phyloP scores from a whole-genome alignment of 1,140 invertebrate genomes.

The Coenobita brevimanus region DNA sequence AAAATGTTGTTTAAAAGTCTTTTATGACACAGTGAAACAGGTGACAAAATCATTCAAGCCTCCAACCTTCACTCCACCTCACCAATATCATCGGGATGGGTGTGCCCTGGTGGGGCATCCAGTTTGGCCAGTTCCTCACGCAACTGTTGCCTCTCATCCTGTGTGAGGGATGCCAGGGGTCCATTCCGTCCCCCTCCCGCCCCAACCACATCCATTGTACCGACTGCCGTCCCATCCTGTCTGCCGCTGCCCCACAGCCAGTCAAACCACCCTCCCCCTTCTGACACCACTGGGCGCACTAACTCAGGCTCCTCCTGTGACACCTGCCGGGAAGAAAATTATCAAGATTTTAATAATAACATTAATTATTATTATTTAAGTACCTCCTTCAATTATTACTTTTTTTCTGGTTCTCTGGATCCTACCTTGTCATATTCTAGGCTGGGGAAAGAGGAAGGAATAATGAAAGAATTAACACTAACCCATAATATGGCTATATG shows the following conservation, averaged over 20 bases:
- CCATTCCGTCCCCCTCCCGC: slow-evolving; percentile 36
- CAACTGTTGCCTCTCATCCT: slow-evolving; percentile 45
- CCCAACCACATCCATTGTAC: slow-evolving; percentile 26
- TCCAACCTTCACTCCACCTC: not conserved
- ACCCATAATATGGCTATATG: too few species aligned
- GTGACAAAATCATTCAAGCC: too few species aligned
- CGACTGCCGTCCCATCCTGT: not conserved
- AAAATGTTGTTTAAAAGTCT: too few species aligned
- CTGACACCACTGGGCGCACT: slow-evolving; percentile 31
- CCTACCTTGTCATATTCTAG: too few species aligned
- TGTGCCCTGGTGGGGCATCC: slow-evolving; percentile 30
- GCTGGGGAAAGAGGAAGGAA: too few species aligned
- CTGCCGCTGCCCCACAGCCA: slow-evolving; percentile 38
- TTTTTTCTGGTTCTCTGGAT: too few species aligned
- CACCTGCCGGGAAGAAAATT: slow-evolving; percentile 74
- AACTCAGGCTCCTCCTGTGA: slow-evolving; percentile 77
- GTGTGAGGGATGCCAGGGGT: slow-evolving; percentile 31
- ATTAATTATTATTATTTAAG: too few species aligned
- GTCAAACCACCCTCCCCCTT: slow-evolving; percentile 27
- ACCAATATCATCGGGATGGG: slow-evolving; percentile 58
- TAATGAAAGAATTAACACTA: too few species aligned
- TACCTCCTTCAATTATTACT: too few species aligned
- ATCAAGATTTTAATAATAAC: too few species aligned
- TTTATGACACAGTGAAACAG: too few species aligned
- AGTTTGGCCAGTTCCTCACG: slow-evolving; percentile 20